A percentile compares a stretch with the other conserved stretches of the same genome.
Evolutionary conservation across 23 tunicate species (phyloP).

Genomic region (Styela plicata): DNA sequence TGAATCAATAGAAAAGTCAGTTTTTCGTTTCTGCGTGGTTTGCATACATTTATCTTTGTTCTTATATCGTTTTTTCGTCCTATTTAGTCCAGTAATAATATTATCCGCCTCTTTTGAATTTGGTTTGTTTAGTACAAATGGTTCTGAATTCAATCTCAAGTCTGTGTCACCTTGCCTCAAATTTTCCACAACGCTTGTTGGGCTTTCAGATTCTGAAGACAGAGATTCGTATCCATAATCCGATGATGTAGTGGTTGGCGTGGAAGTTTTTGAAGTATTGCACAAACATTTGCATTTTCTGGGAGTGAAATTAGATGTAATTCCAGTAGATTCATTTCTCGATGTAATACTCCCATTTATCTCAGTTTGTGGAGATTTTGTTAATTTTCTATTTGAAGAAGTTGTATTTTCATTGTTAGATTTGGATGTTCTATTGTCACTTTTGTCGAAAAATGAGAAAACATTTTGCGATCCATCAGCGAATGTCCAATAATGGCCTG

Average conservation of each 20-base stretch:
- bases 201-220: slow-evolving; percentile 15
- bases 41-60: background rate
- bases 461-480: slow-evolving; percentile 56
- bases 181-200: background rate
- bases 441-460: slow-evolving; percentile 28
- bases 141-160: background rate
- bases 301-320: too few species aligned
- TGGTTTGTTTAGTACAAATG: background rate
- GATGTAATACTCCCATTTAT: background rate
- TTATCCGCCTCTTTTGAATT: background rate
- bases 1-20: slow-evolving; percentile 54
- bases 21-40: background rate
- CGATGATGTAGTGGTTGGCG: slow-evolving; percentile 1
- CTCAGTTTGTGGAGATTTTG: background rate
- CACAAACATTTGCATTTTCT: background rate
- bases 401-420: background rate
- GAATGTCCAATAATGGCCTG: slow-evolving; percentile 76
- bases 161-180: background rate
- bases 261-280: background rate
- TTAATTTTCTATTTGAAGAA: background rate
- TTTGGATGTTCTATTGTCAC: background rate
- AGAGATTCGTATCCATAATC: slow-evolving; percentile 30
- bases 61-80: background rate
- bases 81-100: background rate
- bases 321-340: too few species aligned